phyloP scores from a whole-genome alignment of 2,113 vertebrate species.

The Podarcis raffonei region DNA sequence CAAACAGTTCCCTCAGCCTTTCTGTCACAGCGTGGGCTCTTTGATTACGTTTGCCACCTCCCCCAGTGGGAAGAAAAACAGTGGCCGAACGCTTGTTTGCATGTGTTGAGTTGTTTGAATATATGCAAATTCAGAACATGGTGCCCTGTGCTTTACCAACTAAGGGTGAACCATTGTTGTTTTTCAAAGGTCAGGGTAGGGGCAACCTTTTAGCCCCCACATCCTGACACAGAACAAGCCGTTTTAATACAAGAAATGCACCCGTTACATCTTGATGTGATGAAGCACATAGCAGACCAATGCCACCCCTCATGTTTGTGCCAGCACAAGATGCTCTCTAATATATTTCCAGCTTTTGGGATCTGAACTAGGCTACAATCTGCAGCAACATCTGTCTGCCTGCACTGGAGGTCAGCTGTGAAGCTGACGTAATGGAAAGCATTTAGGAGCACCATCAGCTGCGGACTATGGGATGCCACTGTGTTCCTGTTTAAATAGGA shows the following conservation, averaged over 20 bases:
- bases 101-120: neutral
- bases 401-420: neutral
- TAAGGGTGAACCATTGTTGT: neutral
- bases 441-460: neutral
- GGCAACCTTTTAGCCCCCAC: no score
- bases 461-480: neutral
- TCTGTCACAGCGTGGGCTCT: constrained; percentile 48
- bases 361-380: neutral
- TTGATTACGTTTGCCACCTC: constrained; percentile 10
- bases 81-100: neutral
- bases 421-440: neutral
- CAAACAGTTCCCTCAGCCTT: constrained; percentile 34
- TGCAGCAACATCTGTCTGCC: neutral
- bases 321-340: neutral
- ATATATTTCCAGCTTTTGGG: neutral
- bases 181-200: neutral
- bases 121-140: neutral
- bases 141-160: neutral
- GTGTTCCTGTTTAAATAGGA: neutral
- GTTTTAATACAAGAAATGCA: neutral
- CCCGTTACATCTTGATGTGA: neutral
- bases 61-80: neutral
- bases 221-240: neutral
- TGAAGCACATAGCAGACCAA: neutral
- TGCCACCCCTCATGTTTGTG: no score